phyloP scores from a whole-genome alignment of 2,888 invertebrate genomes.

The Petrolisthes manimaculis region DNA sequence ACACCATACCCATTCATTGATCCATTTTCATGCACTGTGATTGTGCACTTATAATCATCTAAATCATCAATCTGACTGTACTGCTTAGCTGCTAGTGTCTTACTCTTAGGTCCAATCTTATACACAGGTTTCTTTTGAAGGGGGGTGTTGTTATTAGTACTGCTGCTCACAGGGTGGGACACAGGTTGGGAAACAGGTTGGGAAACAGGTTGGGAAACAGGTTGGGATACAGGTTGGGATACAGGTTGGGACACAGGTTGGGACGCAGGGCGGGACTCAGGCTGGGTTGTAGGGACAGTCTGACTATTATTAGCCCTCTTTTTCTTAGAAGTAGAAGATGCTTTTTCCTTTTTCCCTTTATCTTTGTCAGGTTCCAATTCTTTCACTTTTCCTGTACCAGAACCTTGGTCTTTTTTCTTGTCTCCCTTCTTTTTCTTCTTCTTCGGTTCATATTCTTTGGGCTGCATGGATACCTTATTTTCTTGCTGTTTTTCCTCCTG shows the following conservation, averaged over 20 bases:
- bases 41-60: slow-evolving; percentile 61
- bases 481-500: background rate
- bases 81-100: slow-evolving; percentile 61
- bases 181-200: background rate
- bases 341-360: no score
- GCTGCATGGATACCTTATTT: background rate
- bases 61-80: slow-evolving; percentile 60
- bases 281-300: background rate
- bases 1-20: slow-evolving; percentile 60
- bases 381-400: no score
- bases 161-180: background rate
- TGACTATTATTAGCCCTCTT: background rate
- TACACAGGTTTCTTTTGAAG: slow-evolving; percentile 53
- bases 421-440: background rate
- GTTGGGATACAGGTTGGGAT: background rate
- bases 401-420: no score
- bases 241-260: background rate
- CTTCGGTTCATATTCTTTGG: background rate
- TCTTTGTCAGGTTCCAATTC: no score
- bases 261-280: background rate
- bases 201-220: slow-evolving; percentile 4
- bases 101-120: slow-evolving; percentile 63
- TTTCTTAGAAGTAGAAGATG: background rate
- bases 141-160: slow-evolving; percentile 14
- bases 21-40: slow-evolving; percentile 63